These are phyloP conservation scores for Nowickia ferox DNA, from an alignment of 2,888 invertebrate species.

Conservation along the genomic window DNA sequence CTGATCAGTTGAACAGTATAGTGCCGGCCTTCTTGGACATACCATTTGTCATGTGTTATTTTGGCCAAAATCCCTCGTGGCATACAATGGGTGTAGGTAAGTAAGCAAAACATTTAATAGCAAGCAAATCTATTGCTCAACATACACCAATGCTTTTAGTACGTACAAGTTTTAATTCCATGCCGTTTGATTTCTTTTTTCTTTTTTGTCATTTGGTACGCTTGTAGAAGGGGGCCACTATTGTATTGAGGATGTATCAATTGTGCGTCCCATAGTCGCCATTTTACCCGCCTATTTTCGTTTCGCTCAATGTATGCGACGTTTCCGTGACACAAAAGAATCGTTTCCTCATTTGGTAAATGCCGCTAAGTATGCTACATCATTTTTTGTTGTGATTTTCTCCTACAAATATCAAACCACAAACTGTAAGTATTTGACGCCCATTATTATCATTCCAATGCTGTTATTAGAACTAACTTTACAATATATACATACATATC, in stretches of 20 bases:
- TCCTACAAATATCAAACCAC: slow-evolving; percentile 83
- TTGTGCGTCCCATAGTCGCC: slow-evolving; percentile 87
- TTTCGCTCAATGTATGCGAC: slow-evolving; percentile 92
- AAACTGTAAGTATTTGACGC: slow-evolving; percentile 76
- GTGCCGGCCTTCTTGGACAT: slow-evolving; percentile 90
- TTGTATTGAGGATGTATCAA: slow-evolving; percentile 84
- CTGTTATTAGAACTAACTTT: background rate
- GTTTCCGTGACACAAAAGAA: slow-evolving; percentile 91
- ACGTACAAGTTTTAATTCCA: background rate
- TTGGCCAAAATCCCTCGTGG: slow-evolving; percentile 86
- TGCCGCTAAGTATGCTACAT: slow-evolving; percentile 95
- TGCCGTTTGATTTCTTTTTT: slow-evolving; percentile 13
- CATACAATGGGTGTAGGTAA: slow-evolving; percentile 82
- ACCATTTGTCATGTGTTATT: slow-evolving; percentile 91
- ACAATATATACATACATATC: background rate
- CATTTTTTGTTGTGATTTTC: slow-evolving; percentile 93
- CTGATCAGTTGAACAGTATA: slow-evolving; percentile 92
- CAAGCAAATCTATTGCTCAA: background rate
- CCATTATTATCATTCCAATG: background rate
- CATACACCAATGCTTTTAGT: background rate
- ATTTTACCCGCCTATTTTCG: slow-evolving; percentile 93
- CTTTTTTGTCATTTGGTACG: slow-evolving; percentile 10
- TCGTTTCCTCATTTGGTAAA: slow-evolving; percentile 92
- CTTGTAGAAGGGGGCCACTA: slow-evolving; percentile 83
- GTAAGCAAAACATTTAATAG: slow-evolving; percentile 74